phyloP scores from a whole-genome alignment of 2,888 invertebrate species.

The Lasius platythorax region DNA sequence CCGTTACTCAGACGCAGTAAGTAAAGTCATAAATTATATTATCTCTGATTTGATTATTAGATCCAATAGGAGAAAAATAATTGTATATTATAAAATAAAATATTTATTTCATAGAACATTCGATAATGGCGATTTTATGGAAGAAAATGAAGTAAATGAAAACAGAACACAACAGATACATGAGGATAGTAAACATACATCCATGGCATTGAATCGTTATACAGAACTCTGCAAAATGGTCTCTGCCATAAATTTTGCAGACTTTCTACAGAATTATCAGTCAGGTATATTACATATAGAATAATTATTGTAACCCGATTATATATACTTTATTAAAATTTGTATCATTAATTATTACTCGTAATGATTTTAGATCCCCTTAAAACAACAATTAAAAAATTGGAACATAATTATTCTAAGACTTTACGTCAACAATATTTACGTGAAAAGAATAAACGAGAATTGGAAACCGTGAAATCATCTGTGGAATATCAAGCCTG shows the following conservation, averaged over 20 bases:
- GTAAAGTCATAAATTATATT: slow-evolving; percentile 7
- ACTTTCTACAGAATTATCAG: background rate
- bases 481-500: slow-evolving; percentile 22
- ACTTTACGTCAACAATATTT: slow-evolving; percentile 22
- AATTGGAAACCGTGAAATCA: background rate
- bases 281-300: slow-evolving; percentile 8
- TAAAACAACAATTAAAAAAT: background rate
- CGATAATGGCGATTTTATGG: background rate
- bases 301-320: background rate
- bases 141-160: background rate
- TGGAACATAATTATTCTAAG: background rate
- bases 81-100: slow-evolving; percentile 15
- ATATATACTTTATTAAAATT: slow-evolving; percentile 1
- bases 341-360: background rate
- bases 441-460: background rate
- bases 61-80: background rate
- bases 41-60: background rate
- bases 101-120: slow-evolving; percentile 4
- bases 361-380: slow-evolving; percentile 28
- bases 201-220: background rate
- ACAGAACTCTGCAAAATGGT: background rate
- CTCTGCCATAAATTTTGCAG: background rate
- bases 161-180: background rate
- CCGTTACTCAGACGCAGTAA: background rate
- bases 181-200: background rate